These are phyloP conservation scores for Mechanitis mazaeus DNA, from an alignment of 2,888 invertebrate genomes.

Conservation along the genomic window DNA sequence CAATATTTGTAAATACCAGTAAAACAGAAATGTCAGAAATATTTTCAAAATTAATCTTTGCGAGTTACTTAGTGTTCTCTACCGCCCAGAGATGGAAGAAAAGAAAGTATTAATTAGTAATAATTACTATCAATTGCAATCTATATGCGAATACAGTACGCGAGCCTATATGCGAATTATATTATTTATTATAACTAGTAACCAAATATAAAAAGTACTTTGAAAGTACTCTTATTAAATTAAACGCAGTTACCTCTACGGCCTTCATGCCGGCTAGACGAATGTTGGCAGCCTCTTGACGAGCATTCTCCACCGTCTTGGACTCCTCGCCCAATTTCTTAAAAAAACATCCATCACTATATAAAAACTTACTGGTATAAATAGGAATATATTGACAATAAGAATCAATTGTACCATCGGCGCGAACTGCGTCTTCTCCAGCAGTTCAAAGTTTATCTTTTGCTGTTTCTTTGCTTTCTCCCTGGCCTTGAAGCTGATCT, in stretches of 20 bases:
- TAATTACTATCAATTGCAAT: too few species aligned
- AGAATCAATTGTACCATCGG: slow-evolving; percentile 73
- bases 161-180: not conserved
- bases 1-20: too few species aligned
- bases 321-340: slow-evolving; percentile 77
- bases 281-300: slow-evolving; percentile 85
- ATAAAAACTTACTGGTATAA: too few species aligned
- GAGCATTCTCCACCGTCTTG: slow-evolving; percentile 80
- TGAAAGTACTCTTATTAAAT: not conserved
- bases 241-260: slow-evolving; percentile 43
- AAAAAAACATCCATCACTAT: slow-evolving; percentile 23
- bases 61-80: too few species aligned
- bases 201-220: not conserved
- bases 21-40: too few species aligned
- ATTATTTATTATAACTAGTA: not conserved
- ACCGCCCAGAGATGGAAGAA: too few species aligned
- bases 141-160: not conserved
- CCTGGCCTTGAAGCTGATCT: slow-evolving; percentile 86
- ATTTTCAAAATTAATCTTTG: too few species aligned
- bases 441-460: slow-evolving; percentile 81
- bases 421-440: slow-evolving; percentile 86
- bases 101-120: too few species aligned
- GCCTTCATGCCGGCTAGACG: slow-evolving; percentile 78
- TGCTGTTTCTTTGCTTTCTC: slow-evolving; percentile 83
- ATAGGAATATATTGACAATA: too few species aligned